phyloP scores from a whole-genome alignment of 2,797 vertebrate species.

The Gymnothorax javanicus region DNA sequence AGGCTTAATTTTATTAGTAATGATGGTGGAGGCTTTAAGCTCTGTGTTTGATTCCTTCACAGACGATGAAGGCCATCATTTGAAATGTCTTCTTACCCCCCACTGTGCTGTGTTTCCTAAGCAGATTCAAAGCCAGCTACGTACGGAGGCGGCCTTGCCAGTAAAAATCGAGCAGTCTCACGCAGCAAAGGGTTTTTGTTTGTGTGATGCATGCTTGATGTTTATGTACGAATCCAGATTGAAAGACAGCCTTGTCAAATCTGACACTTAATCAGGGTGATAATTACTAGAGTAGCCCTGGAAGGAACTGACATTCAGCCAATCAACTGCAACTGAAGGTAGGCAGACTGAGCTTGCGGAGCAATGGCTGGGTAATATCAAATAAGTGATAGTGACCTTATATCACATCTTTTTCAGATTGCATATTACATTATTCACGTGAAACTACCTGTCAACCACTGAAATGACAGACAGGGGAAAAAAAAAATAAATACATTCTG shows the following conservation, averaged over 20 bases:
- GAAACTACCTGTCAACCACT: neutral
- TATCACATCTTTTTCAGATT: neutral
- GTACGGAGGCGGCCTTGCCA: neutral
- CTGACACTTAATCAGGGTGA: slow-evolving; percentile 25
- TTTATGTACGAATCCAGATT: slow-evolving; percentile 25
- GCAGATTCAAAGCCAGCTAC: slow-evolving; percentile 14
- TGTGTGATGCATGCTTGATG: neutral
- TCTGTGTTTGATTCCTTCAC: slow-evolving; percentile 15
- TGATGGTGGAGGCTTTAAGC: slow-evolving; percentile 52
- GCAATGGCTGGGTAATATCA: neutral
- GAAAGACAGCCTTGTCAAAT: slow-evolving; percentile 26
- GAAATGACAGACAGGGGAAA: neutral
- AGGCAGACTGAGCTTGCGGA: neutral
- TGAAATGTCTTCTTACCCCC: slow-evolving; percentile 35
- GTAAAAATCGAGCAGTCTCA: neutral
- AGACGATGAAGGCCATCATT: slow-evolving; percentile 40
- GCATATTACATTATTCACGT: neutral
- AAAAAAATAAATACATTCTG: neutral
- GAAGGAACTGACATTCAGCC: neutral
- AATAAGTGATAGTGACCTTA: neutral
- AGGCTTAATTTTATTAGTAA: slow-evolving; percentile 62
- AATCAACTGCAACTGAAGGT: neutral
- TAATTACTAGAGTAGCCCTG: slow-evolving; percentile 6
- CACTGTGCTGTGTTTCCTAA: neutral
- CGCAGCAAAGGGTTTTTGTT: slow-evolving; percentile 1